phyloP scores from a whole-genome alignment of 2,113 vertebrate genomes.

The Todiramphus chloris region DNA sequence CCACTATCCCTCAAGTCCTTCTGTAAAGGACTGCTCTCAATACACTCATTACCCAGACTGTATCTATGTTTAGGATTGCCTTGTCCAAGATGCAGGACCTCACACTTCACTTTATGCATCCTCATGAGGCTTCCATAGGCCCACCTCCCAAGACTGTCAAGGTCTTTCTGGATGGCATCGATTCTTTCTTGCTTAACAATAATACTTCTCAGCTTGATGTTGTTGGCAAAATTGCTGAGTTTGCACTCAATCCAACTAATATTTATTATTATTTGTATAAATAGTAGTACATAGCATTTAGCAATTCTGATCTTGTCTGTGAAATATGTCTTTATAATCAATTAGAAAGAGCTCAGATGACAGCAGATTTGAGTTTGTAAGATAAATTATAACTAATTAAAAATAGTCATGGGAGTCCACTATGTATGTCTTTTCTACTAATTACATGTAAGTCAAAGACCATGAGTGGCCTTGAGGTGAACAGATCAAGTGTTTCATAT shows the following conservation, averaged over 20 bases:
- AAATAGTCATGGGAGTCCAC: background rate
- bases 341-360: background rate
- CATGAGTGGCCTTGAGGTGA: background rate
- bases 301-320: background rate
- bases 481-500: background rate
- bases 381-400: background rate
- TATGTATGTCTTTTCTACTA: background rate
- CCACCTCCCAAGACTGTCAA: background rate
- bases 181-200: background rate
- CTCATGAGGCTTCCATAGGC: rapidly evolving
- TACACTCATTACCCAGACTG: background rate
- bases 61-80: background rate
- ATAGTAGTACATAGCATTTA: background rate
- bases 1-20: too few relatives aligned
- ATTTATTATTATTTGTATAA: background rate
- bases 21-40: too few relatives aligned
- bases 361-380: background rate
- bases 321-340: background rate
- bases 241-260: background rate
- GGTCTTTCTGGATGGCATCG: background rate
- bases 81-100: background rate
- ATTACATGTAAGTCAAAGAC: background rate
- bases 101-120: background rate
- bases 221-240: background rate
- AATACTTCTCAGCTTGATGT: background rate